Percentiles rank a stretch among this genome's conserved stretches.
These are phyloP conservation scores for Ramphastos sulfuratus DNA, from an alignment of 2,113 vertebrate species.

Conservation along the genomic window DNA sequence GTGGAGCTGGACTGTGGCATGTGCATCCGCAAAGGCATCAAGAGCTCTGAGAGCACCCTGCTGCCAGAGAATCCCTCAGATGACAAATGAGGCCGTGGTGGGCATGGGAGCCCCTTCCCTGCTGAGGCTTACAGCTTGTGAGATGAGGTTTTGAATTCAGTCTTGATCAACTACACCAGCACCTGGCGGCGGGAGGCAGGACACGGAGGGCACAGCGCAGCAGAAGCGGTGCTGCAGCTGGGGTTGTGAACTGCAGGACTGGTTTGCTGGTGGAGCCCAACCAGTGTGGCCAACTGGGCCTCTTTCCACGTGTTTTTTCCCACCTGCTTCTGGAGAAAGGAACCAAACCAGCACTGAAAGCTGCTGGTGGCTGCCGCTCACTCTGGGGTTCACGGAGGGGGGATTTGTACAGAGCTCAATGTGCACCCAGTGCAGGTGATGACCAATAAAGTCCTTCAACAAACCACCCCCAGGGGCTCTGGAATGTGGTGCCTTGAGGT, in stretches of 20 bases:
- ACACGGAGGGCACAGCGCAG: fast-evolving
- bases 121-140: background rate
- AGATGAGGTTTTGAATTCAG: background rate
- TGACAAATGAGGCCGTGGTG: background rate
- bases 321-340: background rate
- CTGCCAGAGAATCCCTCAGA: background rate
- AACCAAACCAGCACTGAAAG: background rate
- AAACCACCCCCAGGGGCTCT: background rate
- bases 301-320: background rate
- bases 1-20: conserved; percentile 61
- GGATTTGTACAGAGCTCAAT: background rate
- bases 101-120: background rate
- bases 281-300: too few species aligned
- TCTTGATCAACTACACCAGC: background rate
- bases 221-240: background rate
- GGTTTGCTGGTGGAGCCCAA: background rate
- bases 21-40: background rate
- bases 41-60: background rate
- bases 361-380: background rate
- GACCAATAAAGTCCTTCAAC: conserved; percentile 33
- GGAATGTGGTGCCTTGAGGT: background rate
- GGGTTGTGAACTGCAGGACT: background rate
- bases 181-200: background rate
- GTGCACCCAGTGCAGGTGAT: background rate
- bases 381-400: background rate